Evolutionary conservation across 2,797 vertebrate genomes (phyloP).

Genomic region (Gila robusta): DNA sequence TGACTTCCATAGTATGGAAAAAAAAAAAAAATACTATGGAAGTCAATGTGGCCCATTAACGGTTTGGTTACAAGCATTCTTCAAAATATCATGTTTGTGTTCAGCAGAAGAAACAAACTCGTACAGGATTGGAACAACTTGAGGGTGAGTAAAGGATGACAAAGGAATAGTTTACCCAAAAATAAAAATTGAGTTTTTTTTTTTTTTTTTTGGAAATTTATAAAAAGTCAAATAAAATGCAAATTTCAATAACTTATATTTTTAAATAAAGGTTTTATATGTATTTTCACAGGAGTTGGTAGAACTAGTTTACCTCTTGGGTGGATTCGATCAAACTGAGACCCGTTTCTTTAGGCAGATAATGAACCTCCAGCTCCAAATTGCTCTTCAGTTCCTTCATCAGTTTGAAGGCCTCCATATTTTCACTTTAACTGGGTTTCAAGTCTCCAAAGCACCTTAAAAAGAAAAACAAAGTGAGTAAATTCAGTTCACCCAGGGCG

Average conservation of each 20-base stretch:
- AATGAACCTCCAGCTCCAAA: constrained; percentile 87
- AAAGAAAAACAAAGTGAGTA: constrained; percentile 13
- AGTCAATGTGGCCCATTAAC: neutral
- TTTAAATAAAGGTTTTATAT: neutral
- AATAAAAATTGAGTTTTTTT: neutral
- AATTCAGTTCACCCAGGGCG: constrained; percentile 11
- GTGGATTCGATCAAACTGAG: constrained; percentile 88
- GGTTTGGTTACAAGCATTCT: neutral
- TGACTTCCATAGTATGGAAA: too few relatives aligned
- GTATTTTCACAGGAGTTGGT: constrained; percentile 47
- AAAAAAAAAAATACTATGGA: too few relatives aligned
- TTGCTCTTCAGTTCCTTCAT: constrained; percentile 90
- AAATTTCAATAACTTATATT: neutral
- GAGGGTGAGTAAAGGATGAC: neutral
- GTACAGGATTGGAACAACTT: neutral
- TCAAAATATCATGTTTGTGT: neutral
- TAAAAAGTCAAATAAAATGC: neutral
- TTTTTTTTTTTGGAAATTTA: too few relatives aligned
- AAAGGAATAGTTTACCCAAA: too few relatives aligned
- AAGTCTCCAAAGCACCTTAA: constrained; percentile 41
- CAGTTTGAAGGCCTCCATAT: constrained; percentile 86
- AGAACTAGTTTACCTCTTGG: constrained; percentile 78
- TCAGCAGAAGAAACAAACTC: neutral
- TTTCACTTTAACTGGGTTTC: constrained; percentile 63
- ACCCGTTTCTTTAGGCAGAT: constrained; percentile 89